phyloP scores from a whole-genome alignment of 2,113 vertebrate genomes.

The Podilymbus podiceps region DNA sequence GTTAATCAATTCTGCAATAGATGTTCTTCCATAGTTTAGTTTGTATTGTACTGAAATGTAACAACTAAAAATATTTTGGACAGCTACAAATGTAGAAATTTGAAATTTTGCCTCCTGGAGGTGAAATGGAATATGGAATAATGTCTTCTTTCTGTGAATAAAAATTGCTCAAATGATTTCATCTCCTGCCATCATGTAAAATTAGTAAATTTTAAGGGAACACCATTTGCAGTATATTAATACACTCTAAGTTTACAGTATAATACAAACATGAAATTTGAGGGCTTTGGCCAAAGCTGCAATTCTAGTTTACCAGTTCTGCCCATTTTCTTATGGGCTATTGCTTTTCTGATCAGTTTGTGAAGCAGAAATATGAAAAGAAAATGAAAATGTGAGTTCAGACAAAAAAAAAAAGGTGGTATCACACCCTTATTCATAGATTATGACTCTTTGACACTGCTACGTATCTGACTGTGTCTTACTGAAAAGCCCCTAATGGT shows the following conservation, averaged over 20 bases:
- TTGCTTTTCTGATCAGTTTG: neutral
- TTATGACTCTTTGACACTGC: neutral
- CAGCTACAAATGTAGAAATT: neutral
- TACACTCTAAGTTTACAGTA: neutral
- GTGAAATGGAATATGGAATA: neutral
- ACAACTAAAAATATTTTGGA: neutral
- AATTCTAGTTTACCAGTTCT: neutral
- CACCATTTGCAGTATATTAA: neutral
- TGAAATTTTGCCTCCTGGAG: neutral
- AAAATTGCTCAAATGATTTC: neutral
- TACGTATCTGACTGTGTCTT: neutral
- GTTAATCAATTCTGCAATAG: neutral
- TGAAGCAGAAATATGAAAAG: neutral
- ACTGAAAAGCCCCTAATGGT: neutral
- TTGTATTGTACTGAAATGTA: neutral
- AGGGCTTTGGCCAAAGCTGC: neutral
- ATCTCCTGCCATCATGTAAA: neutral
- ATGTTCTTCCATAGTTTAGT: neutral
- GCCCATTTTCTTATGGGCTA: neutral
- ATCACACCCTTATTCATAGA: neutral
- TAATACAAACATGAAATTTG: neutral
- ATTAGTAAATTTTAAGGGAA: neutral
- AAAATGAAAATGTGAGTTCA: neutral
- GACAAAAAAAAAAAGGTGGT: neutral
- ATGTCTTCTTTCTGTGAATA: neutral